phyloP scores from a whole-genome alignment of 1,140 invertebrate species.

The Idris sp. region DNA sequence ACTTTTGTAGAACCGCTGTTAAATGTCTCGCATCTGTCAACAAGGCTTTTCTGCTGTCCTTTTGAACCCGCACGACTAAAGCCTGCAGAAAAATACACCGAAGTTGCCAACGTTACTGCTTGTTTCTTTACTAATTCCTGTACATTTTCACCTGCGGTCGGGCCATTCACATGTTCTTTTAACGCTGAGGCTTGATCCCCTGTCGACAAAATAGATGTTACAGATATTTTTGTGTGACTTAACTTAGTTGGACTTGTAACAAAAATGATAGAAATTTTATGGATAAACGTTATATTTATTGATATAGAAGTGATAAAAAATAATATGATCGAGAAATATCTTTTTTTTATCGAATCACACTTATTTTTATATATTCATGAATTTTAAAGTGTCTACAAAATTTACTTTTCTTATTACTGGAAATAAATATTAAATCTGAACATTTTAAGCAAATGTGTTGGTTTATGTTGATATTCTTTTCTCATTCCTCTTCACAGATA shows the following conservation, averaged over 20 bases:
- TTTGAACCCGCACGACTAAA: conserved; percentile 50
- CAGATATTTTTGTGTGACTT: conserved; percentile 28
- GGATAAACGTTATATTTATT: no score
- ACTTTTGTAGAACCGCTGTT: conserved; percentile 64
- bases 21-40: conserved; percentile 74
- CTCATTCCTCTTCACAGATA: conserved; percentile 8
- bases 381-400: no score
- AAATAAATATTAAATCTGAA: no score
- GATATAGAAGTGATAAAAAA: no score
- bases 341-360: no score
- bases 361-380: no score
- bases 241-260: conserved; percentile 2
- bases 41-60: conserved; percentile 64
- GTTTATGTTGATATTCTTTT: no score
- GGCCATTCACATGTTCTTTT: conserved; percentile 53
- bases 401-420: no score
- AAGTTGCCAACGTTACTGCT: conserved; percentile 18
- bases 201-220: conserved; percentile 23
- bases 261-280: no score
- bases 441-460: no score
- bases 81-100: conserved; percentile 63
- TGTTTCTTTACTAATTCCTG: conserved; percentile 58
- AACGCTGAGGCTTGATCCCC: conserved; percentile 31
- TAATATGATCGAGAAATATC: no score
- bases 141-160: conserved; percentile 32